These are phyloP conservation scores for Lanistes nyassanus DNA, from an alignment of 1,140 invertebrate species.

Conservation along the genomic window DNA sequence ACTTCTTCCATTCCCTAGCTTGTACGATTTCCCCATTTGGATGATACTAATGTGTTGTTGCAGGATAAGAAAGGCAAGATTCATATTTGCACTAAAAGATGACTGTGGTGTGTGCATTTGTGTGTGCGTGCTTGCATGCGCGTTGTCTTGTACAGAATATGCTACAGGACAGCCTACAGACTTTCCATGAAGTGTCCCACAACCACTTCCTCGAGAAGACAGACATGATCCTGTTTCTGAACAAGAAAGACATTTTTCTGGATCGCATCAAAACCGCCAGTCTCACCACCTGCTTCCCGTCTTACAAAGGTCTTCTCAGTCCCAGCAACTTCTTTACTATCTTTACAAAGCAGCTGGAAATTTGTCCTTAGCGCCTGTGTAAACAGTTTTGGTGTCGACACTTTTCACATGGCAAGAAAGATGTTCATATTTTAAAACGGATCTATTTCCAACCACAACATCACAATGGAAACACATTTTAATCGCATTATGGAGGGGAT, in stretches of 20 bases:
- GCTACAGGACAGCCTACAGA: slow-evolving; percentile 54
- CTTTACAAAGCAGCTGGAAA: too few species aligned
- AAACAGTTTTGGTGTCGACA: too few species aligned
- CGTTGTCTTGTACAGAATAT: slow-evolving; percentile 45
- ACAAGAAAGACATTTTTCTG: slow-evolving; percentile 57
- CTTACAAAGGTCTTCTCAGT: slow-evolving; percentile 42
- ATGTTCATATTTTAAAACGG: too few species aligned
- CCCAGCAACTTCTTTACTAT: too few species aligned
- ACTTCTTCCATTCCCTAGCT: too few species aligned
- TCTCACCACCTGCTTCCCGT: slow-evolving; percentile 43
- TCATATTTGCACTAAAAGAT: slow-evolving; percentile 11
- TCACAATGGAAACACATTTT: background rate
- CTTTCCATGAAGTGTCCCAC: slow-evolving; percentile 53
- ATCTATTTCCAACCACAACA: too few species aligned
- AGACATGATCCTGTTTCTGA: slow-evolving; percentile 58
- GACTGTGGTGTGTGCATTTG: slow-evolving; percentile 27
- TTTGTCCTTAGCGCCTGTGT: too few species aligned
- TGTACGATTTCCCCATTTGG: too few species aligned
- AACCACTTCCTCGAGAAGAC: slow-evolving; percentile 58
- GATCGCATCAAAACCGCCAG: slow-evolving; percentile 42
- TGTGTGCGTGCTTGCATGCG: slow-evolving; percentile 15
- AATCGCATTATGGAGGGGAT: background rate
- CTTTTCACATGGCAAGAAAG: too few species aligned
- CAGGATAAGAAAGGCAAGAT: too few species aligned
- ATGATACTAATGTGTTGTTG: too few species aligned